Conservation (phyloP, 2,113 vertebrate species). For the Chamaea fasciata region DNA sequence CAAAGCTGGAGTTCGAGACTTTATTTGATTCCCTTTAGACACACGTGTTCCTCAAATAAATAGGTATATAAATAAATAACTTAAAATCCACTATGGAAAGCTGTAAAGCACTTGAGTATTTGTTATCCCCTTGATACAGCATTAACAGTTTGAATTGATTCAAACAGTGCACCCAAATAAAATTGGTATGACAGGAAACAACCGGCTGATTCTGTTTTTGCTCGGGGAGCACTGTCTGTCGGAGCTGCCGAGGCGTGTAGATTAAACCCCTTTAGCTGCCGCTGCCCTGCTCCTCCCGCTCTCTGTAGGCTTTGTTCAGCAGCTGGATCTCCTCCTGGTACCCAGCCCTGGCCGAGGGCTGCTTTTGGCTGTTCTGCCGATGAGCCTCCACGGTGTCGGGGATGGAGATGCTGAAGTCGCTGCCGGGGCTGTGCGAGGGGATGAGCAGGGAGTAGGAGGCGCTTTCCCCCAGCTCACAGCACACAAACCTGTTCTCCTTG, state of each 20-base stretch:
- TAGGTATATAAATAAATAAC: not conserved
- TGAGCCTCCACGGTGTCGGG: slow-evolving; percentile 97
- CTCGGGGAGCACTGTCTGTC: not conserved
- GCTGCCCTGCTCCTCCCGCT: slow-evolving; percentile 68
- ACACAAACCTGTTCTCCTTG: slow-evolving; percentile 94
- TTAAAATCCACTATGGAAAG: not conserved
- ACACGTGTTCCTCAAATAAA: not conserved
- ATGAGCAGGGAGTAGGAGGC: slow-evolving; percentile 95
- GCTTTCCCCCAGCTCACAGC: slow-evolving; percentile 90
- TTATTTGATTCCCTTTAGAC: slow-evolving; percentile 1
- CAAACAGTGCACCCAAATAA: not conserved
- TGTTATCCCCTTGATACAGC: not conserved
- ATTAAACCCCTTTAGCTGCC: not conserved
- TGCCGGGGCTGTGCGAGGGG: slow-evolving; percentile 81
- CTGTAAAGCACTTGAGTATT: slow-evolving; percentile 21
- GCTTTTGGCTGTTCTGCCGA: slow-evolving; percentile 85
- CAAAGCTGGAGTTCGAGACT: not conserved
- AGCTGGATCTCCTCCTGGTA: slow-evolving; percentile 94
- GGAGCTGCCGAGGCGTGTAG: not conserved
- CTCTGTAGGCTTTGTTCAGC: slow-evolving; percentile 89
- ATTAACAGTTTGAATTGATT: not conserved
- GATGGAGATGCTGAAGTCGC: slow-evolving; percentile 92
- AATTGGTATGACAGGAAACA: not conserved
- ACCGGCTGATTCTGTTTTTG: not conserved
- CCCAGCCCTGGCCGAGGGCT: slow-evolving; percentile 77